Evolutionary conservation across 23 tunicate genomes (phyloP), one percentile per base, ranked within the genome.

Genomic region (Oikopleura vanhoeffeni): DNA sequence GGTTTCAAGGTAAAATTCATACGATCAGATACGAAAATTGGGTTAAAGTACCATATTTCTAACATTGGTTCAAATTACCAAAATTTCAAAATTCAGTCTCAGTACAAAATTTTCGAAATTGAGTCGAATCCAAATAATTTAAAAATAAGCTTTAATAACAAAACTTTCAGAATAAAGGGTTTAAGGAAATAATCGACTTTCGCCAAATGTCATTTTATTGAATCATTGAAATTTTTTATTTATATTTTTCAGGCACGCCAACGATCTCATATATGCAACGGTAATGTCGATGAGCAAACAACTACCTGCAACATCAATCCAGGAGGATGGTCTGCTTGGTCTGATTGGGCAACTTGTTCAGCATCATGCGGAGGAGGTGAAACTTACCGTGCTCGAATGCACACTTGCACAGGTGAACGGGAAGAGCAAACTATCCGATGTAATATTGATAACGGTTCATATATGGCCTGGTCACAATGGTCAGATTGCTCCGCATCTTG

Each of bases 361-460:
- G 96, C 90, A 1, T 38, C 91, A 0, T 95, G 99, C 75, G 91
- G 85, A 18, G 99, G 96, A 0, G 99, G 99, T 41, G 84, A 85
- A 1, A 79, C 76, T 0, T 40, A 82, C 76, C 86, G 99, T 40
- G 84, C 85, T 1, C 85, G 99, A 71, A 0, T 13, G 0, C 94
- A 94, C 85, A 67, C 91, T 0, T 94, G 98, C 85, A 87, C 89
- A 67, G 41, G 79, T 0, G 88, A 85, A 18, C 86, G 90, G 28
- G 89, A 90, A 85, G 87, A 28, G 2, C 75, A 84, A 1, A 39
- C 58, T 1, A 76, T 84, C 41, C 13, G 76, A 0, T 94, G 98
- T 88, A 94, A 94, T 91, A 88, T 91, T n/a, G 40, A 67, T 40
- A 85, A 41, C 39, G 98, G 98, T 91, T 76, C 13, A 39, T 89